These are phyloP conservation scores for Leucoraja ocellata DNA, from an alignment of 2,797 vertebrate species.

Conservation along the genomic window DNA sequence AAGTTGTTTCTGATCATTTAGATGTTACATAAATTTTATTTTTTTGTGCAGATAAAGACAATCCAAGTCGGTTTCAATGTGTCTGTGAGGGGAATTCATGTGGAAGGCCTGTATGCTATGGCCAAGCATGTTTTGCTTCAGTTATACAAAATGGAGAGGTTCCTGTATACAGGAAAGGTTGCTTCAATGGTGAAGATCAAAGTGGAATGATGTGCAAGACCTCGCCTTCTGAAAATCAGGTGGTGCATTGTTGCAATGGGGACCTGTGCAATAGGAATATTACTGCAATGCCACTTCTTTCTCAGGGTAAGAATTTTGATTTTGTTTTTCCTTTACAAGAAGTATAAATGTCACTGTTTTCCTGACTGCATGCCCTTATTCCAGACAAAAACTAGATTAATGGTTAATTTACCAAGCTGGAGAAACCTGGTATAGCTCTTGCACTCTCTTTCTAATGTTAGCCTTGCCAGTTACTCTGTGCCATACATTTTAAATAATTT, in stretches of 20 bases:
- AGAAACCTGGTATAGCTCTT: not conserved
- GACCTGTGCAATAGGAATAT: conserved; percentile 66
- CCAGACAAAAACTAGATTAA: not conserved
- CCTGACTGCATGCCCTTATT: not conserved
- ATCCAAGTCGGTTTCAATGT: conserved; percentile 47
- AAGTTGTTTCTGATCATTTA: not conserved
- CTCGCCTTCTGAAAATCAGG: conserved; percentile 51
- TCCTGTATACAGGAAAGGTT: conserved; percentile 58
- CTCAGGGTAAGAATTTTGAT: conserved; percentile 38
- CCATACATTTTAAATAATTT: not conserved
- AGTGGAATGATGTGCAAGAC: conserved; percentile 58
- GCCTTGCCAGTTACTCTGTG: not conserved
- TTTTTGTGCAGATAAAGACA: not conserved
- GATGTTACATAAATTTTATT: not conserved
- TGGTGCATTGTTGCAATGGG: conserved; percentile 60
- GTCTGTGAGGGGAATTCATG: conserved; percentile 60
- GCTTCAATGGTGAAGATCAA: conserved; percentile 55
- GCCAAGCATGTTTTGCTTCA: conserved; percentile 65
- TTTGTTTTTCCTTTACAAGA: too few species aligned
- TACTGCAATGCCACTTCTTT: conserved; percentile 51
- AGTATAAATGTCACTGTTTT: not conserved
- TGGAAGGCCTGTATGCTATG: conserved; percentile 55
- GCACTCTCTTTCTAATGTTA: not conserved
- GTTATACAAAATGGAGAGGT: conserved; percentile 51
- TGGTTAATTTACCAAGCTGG: not conserved